Conservation (phyloP, 2,797 vertebrate species). For the Chelidonichthys spinosus region DNA sequence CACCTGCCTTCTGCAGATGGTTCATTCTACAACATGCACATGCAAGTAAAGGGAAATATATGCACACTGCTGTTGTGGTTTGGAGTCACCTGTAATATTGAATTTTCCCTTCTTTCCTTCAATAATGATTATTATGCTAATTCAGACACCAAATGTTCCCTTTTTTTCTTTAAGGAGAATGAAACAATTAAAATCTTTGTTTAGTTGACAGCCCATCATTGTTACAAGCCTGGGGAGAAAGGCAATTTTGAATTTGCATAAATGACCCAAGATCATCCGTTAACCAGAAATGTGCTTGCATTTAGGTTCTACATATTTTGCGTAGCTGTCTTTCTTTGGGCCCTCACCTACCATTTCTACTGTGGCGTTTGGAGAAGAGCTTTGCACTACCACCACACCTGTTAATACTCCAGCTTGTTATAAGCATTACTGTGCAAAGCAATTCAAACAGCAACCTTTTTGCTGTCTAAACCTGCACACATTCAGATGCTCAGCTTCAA, state of each 20-base stretch:
- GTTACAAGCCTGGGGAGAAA: background rate
- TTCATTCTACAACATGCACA: slow-evolving; percentile 7
- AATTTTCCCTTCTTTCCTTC: background rate
- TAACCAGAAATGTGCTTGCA: background rate
- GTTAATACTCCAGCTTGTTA: too few species aligned
- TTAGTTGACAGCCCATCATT: background rate
- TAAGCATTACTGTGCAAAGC: too few species aligned
- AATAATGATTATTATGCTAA: background rate
- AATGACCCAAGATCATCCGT: background rate
- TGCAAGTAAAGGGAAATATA: background rate
- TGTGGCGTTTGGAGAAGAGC: background rate
- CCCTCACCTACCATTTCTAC: background rate
- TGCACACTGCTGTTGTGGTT: background rate
- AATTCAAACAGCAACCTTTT: too few species aligned
- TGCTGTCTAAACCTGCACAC: too few species aligned
- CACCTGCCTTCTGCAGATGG: slow-evolving; percentile 27
- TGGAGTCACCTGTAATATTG: background rate
- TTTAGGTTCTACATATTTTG: background rate
- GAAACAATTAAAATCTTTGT: background rate
- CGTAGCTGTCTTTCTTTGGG: background rate
- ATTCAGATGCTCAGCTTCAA: too few species aligned
- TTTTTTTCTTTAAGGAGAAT: background rate
- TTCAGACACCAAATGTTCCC: background rate
- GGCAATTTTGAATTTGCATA: background rate
- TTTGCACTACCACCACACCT: too few species aligned